Base-by-base conservation (phyloP, 2,888 invertebrate genomes). In the Drosophila nr. perissopoda region DNA sequence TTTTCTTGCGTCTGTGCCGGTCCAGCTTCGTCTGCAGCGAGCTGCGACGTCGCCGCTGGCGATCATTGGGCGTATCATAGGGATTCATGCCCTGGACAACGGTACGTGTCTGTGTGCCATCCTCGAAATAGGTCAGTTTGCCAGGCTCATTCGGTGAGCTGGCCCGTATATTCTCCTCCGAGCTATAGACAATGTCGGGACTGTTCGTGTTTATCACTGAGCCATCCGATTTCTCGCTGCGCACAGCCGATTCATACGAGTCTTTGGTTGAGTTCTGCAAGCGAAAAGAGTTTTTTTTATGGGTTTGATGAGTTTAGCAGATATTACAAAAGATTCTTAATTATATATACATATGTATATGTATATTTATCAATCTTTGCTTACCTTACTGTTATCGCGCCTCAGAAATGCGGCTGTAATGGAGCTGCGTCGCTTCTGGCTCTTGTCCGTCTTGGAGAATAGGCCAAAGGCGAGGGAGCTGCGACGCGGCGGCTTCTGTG, bases 1-100 rank as follows among this genome's bases (percentile, higher is more conserved):
- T 90, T 72, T 92, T 92, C 73, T 93, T 93, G 68, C 93, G 92
- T 57, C 93, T 90, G 63, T 93, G 92, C 57, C 93, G 91, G 78
- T 93, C 93, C 34, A 93, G 84, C 83, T 93, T 93, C 21, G 93
- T 91, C 80, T 93, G 93, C 83, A 93, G 82, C 25, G 93, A 93
- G 64, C 91, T 92, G 69, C 93, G 92, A 66, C 93, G 91, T 64
- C 93, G 91, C 10, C 93, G 91, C 73, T 91, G 91, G 33, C 92
- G 91, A 61, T 93, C 93, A 64, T 91, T 92, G 45, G 90, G 86
- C 40, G 89, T 70, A 48, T 91, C 91, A 62, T 85, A 73, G 6
- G 77, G 60, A 71, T 80, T 87, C 31, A 91, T 80, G 25, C 89
- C 88, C 79, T 90, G 85, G n/a, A 91, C 87, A 16, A 83, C 70